These are phyloP conservation scores for Varecia variegata DNA, from an alignment of 2,797 vertebrate species.

Conservation along the genomic window DNA sequence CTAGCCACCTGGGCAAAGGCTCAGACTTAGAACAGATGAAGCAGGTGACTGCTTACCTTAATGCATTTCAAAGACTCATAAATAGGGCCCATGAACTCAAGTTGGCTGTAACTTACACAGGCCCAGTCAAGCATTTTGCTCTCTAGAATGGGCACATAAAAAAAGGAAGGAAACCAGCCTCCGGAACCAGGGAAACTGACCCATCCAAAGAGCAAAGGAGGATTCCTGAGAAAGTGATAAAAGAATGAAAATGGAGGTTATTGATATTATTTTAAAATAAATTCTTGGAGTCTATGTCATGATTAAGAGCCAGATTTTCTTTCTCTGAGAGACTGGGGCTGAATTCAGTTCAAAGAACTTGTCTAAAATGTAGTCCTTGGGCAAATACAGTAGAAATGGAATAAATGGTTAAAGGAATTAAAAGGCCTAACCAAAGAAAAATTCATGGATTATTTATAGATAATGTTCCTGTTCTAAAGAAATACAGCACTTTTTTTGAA, in stretches of 20 bases:
- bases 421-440: background rate
- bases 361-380: background rate
- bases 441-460: background rate
- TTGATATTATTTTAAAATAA: background rate
- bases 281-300: background rate
- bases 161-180: background rate
- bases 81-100: background rate
- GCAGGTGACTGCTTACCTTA: background rate
- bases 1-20: background rate
- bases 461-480: background rate
- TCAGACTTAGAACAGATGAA: background rate
- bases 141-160: background rate
- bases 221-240: background rate
- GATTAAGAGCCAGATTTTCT: slow-evolving; percentile 14
- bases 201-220: background rate
- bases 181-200: background rate
- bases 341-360: background rate
- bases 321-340: slow-evolving; percentile 1
- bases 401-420: background rate
- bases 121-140: background rate
- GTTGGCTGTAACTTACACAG: background rate
- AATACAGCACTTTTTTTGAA: background rate
- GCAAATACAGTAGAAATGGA: slow-evolving; percentile 13
- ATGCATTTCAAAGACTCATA: background rate
- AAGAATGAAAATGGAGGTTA: background rate